These are phyloP conservation scores for Bombyx huttoni DNA, from an alignment of 2,888 invertebrate genomes.

Conservation along the genomic window DNA sequence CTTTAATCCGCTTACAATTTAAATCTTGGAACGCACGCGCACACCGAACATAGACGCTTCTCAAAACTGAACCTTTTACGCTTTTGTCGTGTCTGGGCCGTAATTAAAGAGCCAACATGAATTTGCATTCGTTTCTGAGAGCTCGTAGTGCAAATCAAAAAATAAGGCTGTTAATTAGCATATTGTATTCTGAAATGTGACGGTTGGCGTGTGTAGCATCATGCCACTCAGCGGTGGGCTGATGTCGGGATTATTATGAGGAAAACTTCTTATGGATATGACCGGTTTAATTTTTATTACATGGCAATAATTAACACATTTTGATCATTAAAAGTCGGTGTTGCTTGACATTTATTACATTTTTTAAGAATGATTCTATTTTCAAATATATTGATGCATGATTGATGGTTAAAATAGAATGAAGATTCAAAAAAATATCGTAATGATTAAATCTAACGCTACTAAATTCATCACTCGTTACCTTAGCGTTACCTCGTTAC, in stretches of 20 bases:
- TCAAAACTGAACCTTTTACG: slow-evolving; percentile 63
- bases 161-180: slow-evolving; percentile 65
- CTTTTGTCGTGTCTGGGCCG: slow-evolving; percentile 52
- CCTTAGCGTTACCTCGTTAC: too few species aligned
- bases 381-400: too few species aligned
- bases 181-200: slow-evolving; percentile 71
- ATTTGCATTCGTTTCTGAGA: slow-evolving; percentile 69
- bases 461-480: too few species aligned
- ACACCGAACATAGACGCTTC: slow-evolving; percentile 44
- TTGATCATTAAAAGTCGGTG: too few species aligned
- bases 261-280: slow-evolving; percentile 37
- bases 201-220: slow-evolving; percentile 56
- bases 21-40: slow-evolving; percentile 38
- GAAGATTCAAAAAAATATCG: too few species aligned
- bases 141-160: slow-evolving; percentile 59
- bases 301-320: background rate
- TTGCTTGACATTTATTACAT: too few species aligned
- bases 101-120: slow-evolving; percentile 61
- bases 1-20: slow-evolving; percentile 52
- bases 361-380: too few species aligned
- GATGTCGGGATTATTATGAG: slow-evolving; percentile 39
- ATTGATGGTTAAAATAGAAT: too few species aligned
- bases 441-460: too few species aligned
- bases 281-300: slow-evolving; percentile 9
- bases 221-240: slow-evolving; percentile 63